Evolutionary conservation across 1,140 invertebrate genomes (phyloP).

Genomic region (Araneus ventricosus): DNA sequence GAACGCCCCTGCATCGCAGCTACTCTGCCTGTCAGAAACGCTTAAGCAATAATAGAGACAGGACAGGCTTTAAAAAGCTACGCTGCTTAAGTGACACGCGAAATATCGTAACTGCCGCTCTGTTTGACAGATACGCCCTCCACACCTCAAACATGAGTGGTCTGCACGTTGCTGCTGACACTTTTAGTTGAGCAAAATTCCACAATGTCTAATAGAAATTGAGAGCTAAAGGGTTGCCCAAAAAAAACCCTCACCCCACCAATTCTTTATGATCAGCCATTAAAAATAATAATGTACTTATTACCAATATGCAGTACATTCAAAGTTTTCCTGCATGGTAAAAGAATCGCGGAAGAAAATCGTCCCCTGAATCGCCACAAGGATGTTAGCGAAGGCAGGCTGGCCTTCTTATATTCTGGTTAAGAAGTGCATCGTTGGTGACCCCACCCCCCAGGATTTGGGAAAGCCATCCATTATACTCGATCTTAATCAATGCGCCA

Average conservation of each 20-base stretch:
- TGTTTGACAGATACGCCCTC: conserved; percentile 41
- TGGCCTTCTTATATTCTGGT: conserved; percentile 75
- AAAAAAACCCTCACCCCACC: background rate
- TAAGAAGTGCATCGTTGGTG: conserved; percentile 64
- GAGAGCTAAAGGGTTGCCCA: background rate
- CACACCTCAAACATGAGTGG: conserved; percentile 13
- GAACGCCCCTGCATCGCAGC: background rate
- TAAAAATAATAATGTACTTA: background rate
- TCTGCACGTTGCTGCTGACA: conserved; percentile 42
- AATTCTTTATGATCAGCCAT: background rate
- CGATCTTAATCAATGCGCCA: conserved; percentile 75
- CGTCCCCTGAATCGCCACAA: conserved; percentile 72
- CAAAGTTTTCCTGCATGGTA: background rate
- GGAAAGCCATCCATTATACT: conserved; percentile 75
- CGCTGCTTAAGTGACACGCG: conserved; percentile 20
- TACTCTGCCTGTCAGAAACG: background rate
- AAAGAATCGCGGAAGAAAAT: conserved; percentile 44
- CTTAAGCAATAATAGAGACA: background rate
- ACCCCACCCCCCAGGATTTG: conserved; percentile 75
- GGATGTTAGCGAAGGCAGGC: conserved; percentile 71
- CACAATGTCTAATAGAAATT: conserved; percentile 14
- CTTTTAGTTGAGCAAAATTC: conserved; percentile 73
- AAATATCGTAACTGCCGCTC: conserved; percentile 37
- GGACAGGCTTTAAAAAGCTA: background rate
- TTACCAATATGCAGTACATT: background rate